Conservation (phyloP, 2,888 invertebrate genomes). For the Lepidochrysops patricia region DNA sequence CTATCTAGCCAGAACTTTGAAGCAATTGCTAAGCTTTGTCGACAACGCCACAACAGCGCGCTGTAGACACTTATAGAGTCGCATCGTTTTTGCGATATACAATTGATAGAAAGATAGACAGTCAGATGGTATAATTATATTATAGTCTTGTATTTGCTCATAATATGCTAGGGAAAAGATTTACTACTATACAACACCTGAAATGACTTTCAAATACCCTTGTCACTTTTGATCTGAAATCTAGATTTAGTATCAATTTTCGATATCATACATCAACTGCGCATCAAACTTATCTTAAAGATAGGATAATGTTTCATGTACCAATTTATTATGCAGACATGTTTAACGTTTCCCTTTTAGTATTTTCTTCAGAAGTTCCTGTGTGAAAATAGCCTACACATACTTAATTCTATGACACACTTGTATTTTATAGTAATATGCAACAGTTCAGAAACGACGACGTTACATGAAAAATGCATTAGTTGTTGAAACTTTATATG, state of each 20-base stretch:
- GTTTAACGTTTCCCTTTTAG: background rate
- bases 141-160: too few species aligned
- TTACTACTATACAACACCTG: background rate
- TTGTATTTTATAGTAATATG: background rate
- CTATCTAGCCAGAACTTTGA: too few species aligned
- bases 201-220: constrained; percentile 5
- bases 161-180: too few species aligned
- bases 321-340: too few species aligned
- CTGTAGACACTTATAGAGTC: too few species aligned
- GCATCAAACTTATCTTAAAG: background rate
- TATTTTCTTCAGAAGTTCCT: too few species aligned
- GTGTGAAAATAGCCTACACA: too few species aligned
- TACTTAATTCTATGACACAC: background rate
- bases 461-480: background rate
- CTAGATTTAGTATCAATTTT: constrained; percentile 5
- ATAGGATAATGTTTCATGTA: background rate
- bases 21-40: too few species aligned
- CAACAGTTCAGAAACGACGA: background rate
- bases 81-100: too few species aligned
- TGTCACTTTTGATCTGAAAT: background rate
- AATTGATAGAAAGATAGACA: too few species aligned
- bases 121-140: too few species aligned
- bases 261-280: background rate
- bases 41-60: too few species aligned
- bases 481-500: background rate